Percentiles rank a stretch among this genome's conserved stretches.
phyloP scores from a whole-genome alignment of 2,888 invertebrate species.

The Coronaproctus castanopsis region DNA sequence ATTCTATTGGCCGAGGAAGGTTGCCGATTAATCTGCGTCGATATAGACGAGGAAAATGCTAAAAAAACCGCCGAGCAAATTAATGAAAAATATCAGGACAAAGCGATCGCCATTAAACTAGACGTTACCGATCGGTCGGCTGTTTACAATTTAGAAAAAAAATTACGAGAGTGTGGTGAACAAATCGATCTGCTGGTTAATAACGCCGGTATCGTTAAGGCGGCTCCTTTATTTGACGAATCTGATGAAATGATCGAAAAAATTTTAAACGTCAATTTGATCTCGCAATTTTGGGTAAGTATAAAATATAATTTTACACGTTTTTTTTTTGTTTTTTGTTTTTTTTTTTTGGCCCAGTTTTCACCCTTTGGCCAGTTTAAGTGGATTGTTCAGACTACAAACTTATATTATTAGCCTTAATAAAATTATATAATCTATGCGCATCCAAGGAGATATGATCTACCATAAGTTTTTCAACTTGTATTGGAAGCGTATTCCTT shows the following conservation, averaged over 20 bases:
- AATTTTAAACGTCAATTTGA: conserved; percentile 29
- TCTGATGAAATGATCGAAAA: conserved; percentile 28
- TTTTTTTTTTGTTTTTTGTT: too few species aligned
- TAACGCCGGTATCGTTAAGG: conserved; percentile 30
- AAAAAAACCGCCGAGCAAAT: conserved; percentile 19
- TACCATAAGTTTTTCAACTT: too few species aligned
- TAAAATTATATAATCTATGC: too few species aligned
- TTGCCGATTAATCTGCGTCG: conserved; percentile 18
- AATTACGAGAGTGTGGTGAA: conserved; percentile 27
- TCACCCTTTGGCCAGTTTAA: too few species aligned
- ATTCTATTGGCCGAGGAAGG: conserved; percentile 27
- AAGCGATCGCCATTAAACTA: conserved; percentile 26
- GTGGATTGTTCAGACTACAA: too few species aligned
- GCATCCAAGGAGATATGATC: too few species aligned
- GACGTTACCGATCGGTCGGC: conserved; percentile 8
- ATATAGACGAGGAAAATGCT: conserved; percentile 17
- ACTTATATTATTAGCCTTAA: too few species aligned
- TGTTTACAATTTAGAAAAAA: conserved; percentile 11
- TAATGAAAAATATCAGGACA: conserved; percentile 23
- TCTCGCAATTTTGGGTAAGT: conserved; percentile 29
- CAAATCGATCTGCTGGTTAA: conserved; percentile 30
- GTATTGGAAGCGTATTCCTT: too few species aligned
- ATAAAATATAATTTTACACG: neutral
- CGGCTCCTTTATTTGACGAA: conserved; percentile 26
- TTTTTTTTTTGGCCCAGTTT: too few species aligned